Conservation (phyloP, 2,888 invertebrate genomes). For the Synanthedon formicaeformis region DNA sequence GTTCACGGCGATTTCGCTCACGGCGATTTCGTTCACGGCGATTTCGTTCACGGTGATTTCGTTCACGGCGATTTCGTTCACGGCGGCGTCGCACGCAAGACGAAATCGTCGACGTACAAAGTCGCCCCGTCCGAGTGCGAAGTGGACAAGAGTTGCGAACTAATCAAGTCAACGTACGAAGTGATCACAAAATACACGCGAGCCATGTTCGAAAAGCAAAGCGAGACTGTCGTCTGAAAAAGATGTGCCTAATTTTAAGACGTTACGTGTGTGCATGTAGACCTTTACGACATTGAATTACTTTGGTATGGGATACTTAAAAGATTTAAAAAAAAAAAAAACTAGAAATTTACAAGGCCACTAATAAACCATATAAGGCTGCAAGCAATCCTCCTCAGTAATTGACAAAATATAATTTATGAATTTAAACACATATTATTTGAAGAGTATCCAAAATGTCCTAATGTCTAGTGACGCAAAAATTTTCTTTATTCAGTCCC, state of each 20-base stretch:
- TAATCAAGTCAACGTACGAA: constrained; percentile 59
- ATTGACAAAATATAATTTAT: no score
- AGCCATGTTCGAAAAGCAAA: constrained; percentile 59
- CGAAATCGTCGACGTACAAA: constrained; percentile 34
- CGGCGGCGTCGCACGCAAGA: constrained; percentile 14
- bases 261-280: constrained; percentile 8
- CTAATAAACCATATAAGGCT: no score
- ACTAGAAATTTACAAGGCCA: no score
- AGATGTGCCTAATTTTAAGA: constrained; percentile 29
- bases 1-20: constrained; percentile 11
- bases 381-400: no score
- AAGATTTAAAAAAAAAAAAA: not conserved
- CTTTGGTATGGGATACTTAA: not conserved
- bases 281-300: constrained; percentile 13
- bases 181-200: constrained; percentile 58
- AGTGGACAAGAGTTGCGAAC: constrained; percentile 52
- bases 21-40: constrained; percentile 11
- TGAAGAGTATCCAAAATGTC: no score
- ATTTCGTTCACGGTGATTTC: constrained; percentile 10
- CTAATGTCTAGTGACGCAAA: no score
- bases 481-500: no score
- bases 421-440: no score
- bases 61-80: constrained; percentile 12
- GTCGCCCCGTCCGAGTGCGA: constrained; percentile 51
- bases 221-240: constrained; percentile 57